Evolutionary conservation across 2,797 vertebrate genomes (phyloP), one percentile per base, ranked within the genome.

Genomic region (Ceyx erithaca): DNA sequence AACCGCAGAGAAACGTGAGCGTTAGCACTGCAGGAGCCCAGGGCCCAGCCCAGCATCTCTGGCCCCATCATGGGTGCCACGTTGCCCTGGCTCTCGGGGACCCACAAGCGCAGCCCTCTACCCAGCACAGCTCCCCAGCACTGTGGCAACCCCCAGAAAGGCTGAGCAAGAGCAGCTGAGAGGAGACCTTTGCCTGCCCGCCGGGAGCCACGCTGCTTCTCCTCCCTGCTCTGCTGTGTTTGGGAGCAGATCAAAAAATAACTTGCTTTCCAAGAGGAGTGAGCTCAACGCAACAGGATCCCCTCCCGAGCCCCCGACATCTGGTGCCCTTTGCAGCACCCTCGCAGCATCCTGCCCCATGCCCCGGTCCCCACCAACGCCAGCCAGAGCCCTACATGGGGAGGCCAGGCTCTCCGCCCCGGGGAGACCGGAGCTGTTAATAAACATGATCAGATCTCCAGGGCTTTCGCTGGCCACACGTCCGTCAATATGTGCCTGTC

Each of bases 241-340:
- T 26, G 2, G 59, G 61, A 79, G 73, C 2, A 12, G 62, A 96
- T 98, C 96, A 98, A 98, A 98, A 98, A 98, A 96, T 96, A 94
- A 97, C 97, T 97, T 94, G 97, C 95, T 98, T 98, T 98, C 98
- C 98, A 96, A 98, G 97, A 97, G 97, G 96, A 93, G 95, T 97
- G 97, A 97, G 96, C 96, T 97, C 97, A 63, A 96, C 3, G 95
- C 97, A 97, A 92, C 94, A 97, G 97, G 97, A 97, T 97, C 96
- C 95, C 43, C 6, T 62, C 76, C 75, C 41, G 12, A 90, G 49
- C 40, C 37, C 40, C 64, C 25, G 87, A 64, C 62, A 76, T 54
- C 71, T 62, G 64, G 22, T 92, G 87, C 67, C 83, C 76, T 87
- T 94, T 80, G 62, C 37, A 67, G 62, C 46, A 58, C 79, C 14